phyloP scores from a whole-genome alignment of 2,797 vertebrate species.

The Sebastes oblongus region DNA sequence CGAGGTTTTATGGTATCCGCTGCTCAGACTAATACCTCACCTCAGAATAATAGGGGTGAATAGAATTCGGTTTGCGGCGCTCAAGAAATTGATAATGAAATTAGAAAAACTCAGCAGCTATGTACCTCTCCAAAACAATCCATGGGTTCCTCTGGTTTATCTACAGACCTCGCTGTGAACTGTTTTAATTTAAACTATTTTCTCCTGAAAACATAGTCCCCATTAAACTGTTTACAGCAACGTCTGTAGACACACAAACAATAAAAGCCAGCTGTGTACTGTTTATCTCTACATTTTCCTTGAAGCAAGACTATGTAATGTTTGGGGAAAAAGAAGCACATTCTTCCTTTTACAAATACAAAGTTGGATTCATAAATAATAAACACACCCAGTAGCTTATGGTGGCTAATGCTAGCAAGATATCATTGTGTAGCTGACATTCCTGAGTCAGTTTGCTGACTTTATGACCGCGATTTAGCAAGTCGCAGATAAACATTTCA shows the following conservation, averaged over 20 bases:
- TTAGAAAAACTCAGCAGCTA: slow-evolving; percentile 17
- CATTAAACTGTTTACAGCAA: not conserved
- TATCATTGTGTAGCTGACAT: not conserved
- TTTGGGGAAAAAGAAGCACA: not conserved
- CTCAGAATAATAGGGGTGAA: slow-evolving; percentile 21
- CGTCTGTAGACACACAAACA: slow-evolving; percentile 4
- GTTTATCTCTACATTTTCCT: not conserved
- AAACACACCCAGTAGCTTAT: not conserved
- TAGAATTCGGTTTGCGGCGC: slow-evolving; percentile 12
- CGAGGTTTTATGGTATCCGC: slow-evolving; percentile 14
- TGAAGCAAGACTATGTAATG: not conserved
- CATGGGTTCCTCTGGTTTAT: slow-evolving; percentile 11
- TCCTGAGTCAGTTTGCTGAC: not conserved
- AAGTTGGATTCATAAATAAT: not conserved
- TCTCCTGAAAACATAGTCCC: not conserved
- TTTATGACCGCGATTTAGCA: not conserved
- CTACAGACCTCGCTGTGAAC: slow-evolving; percentile 31
- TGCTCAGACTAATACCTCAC: slow-evolving; percentile 11
- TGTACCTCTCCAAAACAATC: slow-evolving; percentile 3
- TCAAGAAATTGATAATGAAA: slow-evolving; percentile 18
- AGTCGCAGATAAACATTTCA: not conserved
- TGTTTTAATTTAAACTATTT: slow-evolving; percentile 23
- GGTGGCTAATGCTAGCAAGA: not conserved
- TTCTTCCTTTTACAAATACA: not conserved
- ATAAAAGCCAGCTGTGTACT: not conserved